Evolutionary conservation across 2,113 vertebrate species (phyloP).

Genomic region (Cyphomyrus discorhynchus): DNA sequence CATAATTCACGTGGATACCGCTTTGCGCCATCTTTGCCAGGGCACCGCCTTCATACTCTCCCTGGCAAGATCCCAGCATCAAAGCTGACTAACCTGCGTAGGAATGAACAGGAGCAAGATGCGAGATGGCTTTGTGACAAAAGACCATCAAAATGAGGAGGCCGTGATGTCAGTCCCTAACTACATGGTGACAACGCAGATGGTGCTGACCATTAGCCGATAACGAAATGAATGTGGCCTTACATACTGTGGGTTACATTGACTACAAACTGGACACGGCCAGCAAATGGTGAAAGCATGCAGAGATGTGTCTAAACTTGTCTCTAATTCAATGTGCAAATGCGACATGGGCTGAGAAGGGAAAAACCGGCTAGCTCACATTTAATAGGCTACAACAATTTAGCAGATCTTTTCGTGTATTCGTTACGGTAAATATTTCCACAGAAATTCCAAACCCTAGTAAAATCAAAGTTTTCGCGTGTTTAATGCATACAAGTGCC

Average conservation of each 20-base stretch:
- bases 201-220: background rate
- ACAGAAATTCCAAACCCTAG: slow-evolving; percentile 55
- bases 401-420: slow-evolving; percentile 38
- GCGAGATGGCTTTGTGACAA: slow-evolving; percentile 55
- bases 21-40: slow-evolving; percentile 49
- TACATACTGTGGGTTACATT: background rate
- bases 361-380: background rate
- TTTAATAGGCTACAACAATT: slow-evolving; percentile 24
- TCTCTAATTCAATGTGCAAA: background rate
- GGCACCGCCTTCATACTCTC: slow-evolving; percentile 57
- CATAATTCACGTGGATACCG: slow-evolving; percentile 51
- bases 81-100: slow-evolving; percentile 56
- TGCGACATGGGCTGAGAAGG: background rate
- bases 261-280: background rate
- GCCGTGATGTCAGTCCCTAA: slow-evolving; percentile 53
- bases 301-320: background rate
- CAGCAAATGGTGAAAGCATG: background rate
- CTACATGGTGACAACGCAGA: slow-evolving; percentile 41
- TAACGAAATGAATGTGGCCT: background rate
- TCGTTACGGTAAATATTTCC: slow-evolving; percentile 45
- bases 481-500: slow-evolving; percentile 63
- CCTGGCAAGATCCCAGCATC: slow-evolving; percentile 55
- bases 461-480: slow-evolving; percentile 62
- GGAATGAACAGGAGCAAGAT: slow-evolving; percentile 53
- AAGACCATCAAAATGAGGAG: slow-evolving; percentile 59